Base-by-base conservation (phyloP, 2,113 vertebrate species). In the Henicopernis longicauda region DNA sequence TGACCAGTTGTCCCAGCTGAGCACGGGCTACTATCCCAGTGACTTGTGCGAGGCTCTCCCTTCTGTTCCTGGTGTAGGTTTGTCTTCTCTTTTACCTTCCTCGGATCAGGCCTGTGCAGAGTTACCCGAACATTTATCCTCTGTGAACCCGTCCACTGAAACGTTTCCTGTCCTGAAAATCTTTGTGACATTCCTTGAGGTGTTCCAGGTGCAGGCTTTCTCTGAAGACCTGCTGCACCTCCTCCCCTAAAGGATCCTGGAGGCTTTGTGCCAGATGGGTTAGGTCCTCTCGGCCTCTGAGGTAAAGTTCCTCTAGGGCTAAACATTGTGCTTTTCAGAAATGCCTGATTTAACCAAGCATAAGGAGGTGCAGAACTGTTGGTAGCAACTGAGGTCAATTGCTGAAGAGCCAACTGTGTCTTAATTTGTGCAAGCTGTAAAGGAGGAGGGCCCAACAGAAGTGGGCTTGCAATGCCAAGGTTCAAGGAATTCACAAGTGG, bases 401-500 rank as follows among this genome's bases (percentile, higher is more conserved):
- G 99, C 65, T 98, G 98, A 82, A 99, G 98, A 50, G 98, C 98
- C 97, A 99, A 97, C 95, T 98, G 99, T 76, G 99, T 98, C 98
- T 99, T 98, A 98, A 99, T 98, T 88, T 98, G 98, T 97, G 98
- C 99, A 96, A 99, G 98, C 97, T 98, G 98, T 91, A 99, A 99
- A 98, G 98, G 98, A 98, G 98, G 98, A 95, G 98, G 98, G 98
- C 98, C 98, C 95, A 97, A 98, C 97, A 99, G 98, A 94, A 99
- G 80, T 54, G 98, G 98, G 98, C 97, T 97, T 95, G 98, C 98
- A 98, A 99, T 97, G 97, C 97, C 98, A 97, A 98, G 98, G 98
- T 97, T 98, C 98, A 98, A 98, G 98, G 98, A 98, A 98, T 98
- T 98, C 98, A 98, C 98, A 98, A 99, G 98, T 98, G 98, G 98